Percentiles rank a stretch among this genome's conserved stretches.
Evolutionary conservation across 1,140 invertebrate species (phyloP).

Genomic region (Hypothenemus hampei): DNA sequence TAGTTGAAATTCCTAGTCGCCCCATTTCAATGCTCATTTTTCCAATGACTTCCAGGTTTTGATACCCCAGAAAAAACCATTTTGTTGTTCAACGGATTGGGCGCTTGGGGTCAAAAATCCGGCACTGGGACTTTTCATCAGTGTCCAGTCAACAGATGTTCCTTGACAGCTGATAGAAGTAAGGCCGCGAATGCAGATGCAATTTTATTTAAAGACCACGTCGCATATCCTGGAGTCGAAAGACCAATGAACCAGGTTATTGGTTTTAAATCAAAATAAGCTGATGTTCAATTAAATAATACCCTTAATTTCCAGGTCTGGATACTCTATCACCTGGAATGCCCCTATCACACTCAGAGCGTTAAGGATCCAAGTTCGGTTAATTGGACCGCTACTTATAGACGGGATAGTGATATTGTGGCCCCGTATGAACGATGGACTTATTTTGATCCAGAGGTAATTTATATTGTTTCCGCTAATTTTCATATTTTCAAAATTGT

Average conservation of each 20-base stretch:
- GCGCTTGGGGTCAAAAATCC: constrained; percentile 68
- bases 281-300: neutral
- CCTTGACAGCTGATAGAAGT: constrained; percentile 64
- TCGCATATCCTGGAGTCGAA: constrained; percentile 61
- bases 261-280: constrained; percentile 41
- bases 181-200: constrained; percentile 74
- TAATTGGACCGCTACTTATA: constrained; percentile 95
- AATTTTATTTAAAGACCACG: constrained; percentile 84
- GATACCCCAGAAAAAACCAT: constrained; percentile 65
- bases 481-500: too few relatives aligned
- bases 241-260: constrained; percentile 66
- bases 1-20: too few relatives aligned
- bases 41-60: constrained; percentile 42
- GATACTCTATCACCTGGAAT: constrained; percentile 90
- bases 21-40: too few relatives aligned
- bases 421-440: constrained; percentile 94
- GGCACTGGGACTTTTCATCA: constrained; percentile 64
- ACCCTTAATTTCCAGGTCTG: constrained; percentile 57
- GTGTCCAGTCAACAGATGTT: constrained; percentile 65
- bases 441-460: constrained; percentile 70
- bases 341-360: constrained; percentile 87
- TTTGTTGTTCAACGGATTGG: constrained; percentile 75
- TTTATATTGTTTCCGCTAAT: too few relatives aligned
- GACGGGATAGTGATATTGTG: constrained; percentile 90
- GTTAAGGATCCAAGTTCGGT: constrained; percentile 76